Evolutionary conservation across 2,888 invertebrate genomes (phyloP), one percentile per base, ranked within the genome.

Genomic region (Byasa hedistus): DNA sequence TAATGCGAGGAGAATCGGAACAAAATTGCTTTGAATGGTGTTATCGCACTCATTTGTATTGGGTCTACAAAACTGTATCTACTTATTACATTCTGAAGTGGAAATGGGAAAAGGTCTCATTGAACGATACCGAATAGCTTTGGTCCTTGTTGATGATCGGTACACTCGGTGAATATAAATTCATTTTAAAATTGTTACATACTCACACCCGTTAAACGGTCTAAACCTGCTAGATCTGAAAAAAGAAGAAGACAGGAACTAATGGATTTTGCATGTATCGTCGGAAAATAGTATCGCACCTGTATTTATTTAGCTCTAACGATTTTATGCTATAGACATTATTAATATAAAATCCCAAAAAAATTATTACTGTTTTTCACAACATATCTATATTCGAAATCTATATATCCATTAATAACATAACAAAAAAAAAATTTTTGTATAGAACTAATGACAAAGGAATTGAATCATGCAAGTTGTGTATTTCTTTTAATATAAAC

Each of bases 1-100:
- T 61, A 61, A 61, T 55, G 55, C 44, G 61, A 61, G 21, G 55
- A 39, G 39, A 61, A 61, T 61, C 61, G 55, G 55, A 55, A 23
- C 23, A 55, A 61, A 61, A 61, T 55, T 61, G 61, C 21, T 44
- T 23, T 24, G 39, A 64, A 64, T 24, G 39, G 44, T 59, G 59
- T 44, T 59, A 64, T 59, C 58, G 39, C 21, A 52, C 59, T 54
- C 55, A 55, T 48, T 54, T 58, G 27, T 44, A 27, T 64, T 58
- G 24, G 32, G 23, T 52, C 52, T 24, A 64, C 51, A 63, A 36
- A 52, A 58, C 64, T 58, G 39, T 64, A 65, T 65, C 32, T 32
- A 65, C 55, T 60, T 65, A 65, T 65, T 65, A 65, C 59, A 58
- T 59, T 60, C 44, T 55, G 32, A 55, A 55, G 44, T 65, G 59